These are phyloP conservation scores for Anthonomus grandis DNA, from an alignment of 1,140 invertebrate species.

Conservation along the genomic window DNA sequence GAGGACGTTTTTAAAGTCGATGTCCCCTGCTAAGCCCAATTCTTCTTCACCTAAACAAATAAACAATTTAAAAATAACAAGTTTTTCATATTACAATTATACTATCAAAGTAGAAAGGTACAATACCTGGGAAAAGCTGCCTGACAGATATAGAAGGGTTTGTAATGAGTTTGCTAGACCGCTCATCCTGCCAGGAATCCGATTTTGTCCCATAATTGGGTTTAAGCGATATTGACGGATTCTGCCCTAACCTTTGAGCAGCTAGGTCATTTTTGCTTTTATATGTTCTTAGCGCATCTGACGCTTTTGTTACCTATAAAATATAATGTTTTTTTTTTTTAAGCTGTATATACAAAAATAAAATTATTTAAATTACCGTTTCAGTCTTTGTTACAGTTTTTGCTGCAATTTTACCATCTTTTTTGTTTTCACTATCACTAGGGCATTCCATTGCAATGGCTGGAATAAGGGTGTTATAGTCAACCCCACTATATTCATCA, in stretches of 20 bases:
- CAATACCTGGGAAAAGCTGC: conserved; percentile 64
- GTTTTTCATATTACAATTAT: not conserved
- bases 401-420: conserved; percentile 32
- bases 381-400: not conserved
- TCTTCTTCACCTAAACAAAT: conserved; percentile 66
- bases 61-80: not conserved
- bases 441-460: conserved; percentile 45
- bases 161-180: conserved; percentile 53
- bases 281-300: too few relatives aligned
- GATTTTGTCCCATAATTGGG: conserved; percentile 10
- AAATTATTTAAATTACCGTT: not conserved
- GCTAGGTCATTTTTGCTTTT: conserved; percentile 42
- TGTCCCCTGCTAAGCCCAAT: conserved; percentile 69
- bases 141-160: conserved; percentile 73
- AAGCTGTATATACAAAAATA: conserved; percentile 11
- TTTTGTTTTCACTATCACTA: conserved; percentile 40
- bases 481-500: conserved; percentile 39
- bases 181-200: conserved; percentile 8
- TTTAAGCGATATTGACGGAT: conserved; percentile 61
- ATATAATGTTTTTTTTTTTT: not conserved
- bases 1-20: conserved; percentile 66
- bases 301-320: not conserved
- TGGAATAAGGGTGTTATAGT: conserved; percentile 47
- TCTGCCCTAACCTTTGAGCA: conserved; percentile 58
- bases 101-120: not conserved